Percentiles rank a stretch among this genome's conserved stretches.
These are phyloP conservation scores for Melanocharis versteri DNA, from an alignment of 2,113 vertebrate genomes.

Conservation along the genomic window DNA sequence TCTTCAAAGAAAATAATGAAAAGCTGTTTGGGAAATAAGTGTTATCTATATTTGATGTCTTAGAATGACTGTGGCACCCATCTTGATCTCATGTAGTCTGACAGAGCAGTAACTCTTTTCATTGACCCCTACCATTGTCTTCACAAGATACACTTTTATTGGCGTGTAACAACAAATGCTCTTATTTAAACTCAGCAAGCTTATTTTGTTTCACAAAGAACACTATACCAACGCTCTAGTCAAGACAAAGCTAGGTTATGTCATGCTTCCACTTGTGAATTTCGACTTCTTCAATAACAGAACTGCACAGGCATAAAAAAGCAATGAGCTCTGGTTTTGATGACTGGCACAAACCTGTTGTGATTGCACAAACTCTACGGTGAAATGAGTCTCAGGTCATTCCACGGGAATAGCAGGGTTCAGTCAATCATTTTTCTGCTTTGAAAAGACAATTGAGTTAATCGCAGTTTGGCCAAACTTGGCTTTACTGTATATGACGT, in stretches of 20 bases:
- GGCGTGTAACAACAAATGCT: not conserved
- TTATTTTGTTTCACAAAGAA: not conserved
- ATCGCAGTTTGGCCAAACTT: not conserved
- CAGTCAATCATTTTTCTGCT: not conserved
- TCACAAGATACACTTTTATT: not conserved
- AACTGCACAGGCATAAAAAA: not conserved
- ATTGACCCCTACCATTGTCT: not conserved
- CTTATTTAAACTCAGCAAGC: not conserved
- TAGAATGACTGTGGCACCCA: not conserved
- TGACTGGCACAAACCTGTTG: not conserved
- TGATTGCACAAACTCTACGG: not conserved
- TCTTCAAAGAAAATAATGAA: not conserved
- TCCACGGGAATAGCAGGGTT: not conserved
- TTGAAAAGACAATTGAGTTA: not conserved
- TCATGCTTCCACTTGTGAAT: not conserved
- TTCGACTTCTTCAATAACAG: not conserved
- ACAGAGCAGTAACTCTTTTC: not conserved
- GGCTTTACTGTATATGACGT: not conserved
- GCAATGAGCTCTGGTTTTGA: not conserved
- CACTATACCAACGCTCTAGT: not conserved
- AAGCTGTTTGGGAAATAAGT: not conserved
- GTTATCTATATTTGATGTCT: not conserved
- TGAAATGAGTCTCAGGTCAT: not conserved
- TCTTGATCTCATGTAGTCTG: not conserved
- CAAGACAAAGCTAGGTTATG: not conserved